Percentiles rank a stretch among this genome's conserved stretches.
These are phyloP conservation scores for Yasuhikotakia modesta DNA, from an alignment of 2,797 vertebrate genomes.

Conservation along the genomic window DNA sequence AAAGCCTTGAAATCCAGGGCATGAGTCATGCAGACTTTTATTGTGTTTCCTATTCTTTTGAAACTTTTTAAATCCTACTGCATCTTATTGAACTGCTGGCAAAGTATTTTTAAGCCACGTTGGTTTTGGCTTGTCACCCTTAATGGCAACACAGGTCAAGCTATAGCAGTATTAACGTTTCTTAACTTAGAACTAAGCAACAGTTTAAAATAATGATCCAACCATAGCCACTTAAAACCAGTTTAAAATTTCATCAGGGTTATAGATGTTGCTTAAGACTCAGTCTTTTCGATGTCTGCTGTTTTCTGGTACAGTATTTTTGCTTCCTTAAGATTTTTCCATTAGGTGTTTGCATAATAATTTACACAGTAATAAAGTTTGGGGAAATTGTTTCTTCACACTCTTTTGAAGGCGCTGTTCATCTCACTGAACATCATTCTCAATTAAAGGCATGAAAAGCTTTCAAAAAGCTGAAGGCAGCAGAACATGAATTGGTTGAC, in stretches of 20 bases:
- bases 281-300: neutral
- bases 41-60: neutral
- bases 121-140: neutral
- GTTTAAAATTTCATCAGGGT: neutral
- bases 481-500: slow-evolving; percentile 50
- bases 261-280: neutral
- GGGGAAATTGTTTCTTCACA: slow-evolving; percentile 25
- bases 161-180: too few species aligned
- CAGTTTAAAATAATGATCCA: too few species aligned
- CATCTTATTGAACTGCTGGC: neutral
- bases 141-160: neutral
- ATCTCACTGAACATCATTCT: slow-evolving; percentile 37
- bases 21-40: neutral
- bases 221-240: neutral
- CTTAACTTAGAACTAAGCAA: too few species aligned
- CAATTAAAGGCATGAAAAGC: slow-evolving; percentile 53
- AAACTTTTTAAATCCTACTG: too few species aligned
- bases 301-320: neutral
- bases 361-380: slow-evolving; percentile 7
- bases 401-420: slow-evolving; percentile 32
- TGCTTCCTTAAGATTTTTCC: slow-evolving; percentile 15
- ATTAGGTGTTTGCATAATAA: slow-evolving; percentile 15
- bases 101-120: neutral
- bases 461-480: slow-evolving; percentile 48
- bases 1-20: neutral